These are phyloP conservation scores for Denticeps clupeoides DNA, from an alignment of 2,797 vertebrate species.

Conservation along the genomic window DNA sequence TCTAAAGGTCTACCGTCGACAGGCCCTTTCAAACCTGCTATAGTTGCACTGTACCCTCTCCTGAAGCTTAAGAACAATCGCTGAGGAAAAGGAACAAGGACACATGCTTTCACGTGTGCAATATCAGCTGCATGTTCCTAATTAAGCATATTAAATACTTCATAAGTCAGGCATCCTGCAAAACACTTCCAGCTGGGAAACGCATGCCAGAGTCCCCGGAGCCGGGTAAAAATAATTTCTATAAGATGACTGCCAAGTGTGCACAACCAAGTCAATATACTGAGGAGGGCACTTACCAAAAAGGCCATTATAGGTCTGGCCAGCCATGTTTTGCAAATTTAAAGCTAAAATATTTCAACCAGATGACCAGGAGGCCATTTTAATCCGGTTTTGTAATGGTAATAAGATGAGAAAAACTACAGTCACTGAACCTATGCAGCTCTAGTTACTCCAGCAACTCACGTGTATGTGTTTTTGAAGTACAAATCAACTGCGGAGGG, in stretches of 20 bases:
- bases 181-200: constrained; percentile 4
- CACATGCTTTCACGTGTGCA: background rate
- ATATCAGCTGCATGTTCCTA: background rate
- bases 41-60: too few species aligned
- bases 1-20: too few species aligned
- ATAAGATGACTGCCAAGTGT: background rate
- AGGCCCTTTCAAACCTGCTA: too few species aligned
- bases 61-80: background rate
- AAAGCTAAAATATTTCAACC: background rate
- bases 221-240: background rate
- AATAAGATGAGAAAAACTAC: background rate
- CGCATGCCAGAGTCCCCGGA: background rate
- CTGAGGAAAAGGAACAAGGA: background rate
- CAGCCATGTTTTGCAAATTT: background rate
- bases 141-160: background rate
- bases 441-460: constrained; percentile 3
- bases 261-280: background rate
- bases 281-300: background rate
- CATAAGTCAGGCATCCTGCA: background rate
- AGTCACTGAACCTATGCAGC: background rate
- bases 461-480: constrained; percentile 17
- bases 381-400: constrained; percentile 7
- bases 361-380: constrained; percentile 9
- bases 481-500: constrained; percentile 9
- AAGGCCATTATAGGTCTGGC: background rate